phyloP scores from a whole-genome alignment of 2,888 invertebrate genomes.

The Drosophila mayaguana region DNA sequence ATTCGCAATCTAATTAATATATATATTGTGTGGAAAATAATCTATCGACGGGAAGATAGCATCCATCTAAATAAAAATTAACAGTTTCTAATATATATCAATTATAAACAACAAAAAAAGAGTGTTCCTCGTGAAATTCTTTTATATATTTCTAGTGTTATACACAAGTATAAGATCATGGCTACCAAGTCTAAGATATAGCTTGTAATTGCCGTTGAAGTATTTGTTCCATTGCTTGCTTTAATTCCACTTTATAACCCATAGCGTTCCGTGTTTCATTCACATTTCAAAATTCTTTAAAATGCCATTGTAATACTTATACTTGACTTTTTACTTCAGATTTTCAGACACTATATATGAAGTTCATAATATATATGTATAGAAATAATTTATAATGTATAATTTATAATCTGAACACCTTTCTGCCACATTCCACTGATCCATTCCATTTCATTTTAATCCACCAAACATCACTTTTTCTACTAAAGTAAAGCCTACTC shows the following conservation, averaged over 20 bases:
- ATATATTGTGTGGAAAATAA: background rate
- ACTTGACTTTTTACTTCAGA: background rate
- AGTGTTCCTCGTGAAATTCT: background rate
- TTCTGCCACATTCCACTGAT: background rate
- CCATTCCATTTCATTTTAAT: slow-evolving; percentile 3
- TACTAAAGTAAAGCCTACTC: background rate
- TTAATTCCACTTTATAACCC: background rate
- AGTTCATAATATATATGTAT: background rate
- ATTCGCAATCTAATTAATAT: background rate
- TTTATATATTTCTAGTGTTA: background rate
- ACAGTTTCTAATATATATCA: background rate
- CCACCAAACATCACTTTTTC: background rate
- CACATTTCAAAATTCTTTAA: background rate
- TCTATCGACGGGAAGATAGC: background rate
- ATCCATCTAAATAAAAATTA: background rate
- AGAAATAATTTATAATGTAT: too few relatives aligned
- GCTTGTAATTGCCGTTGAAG: background rate
- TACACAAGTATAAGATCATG: background rate
- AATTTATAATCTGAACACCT: too few relatives aligned
- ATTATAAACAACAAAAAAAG: too few relatives aligned
- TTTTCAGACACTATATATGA: too few relatives aligned
- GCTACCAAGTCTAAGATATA: background rate
- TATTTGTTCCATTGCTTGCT: background rate
- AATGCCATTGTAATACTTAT: background rate
- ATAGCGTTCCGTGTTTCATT: background rate